Evolutionary conservation across 1,140 invertebrate species (phyloP).

Genomic region (Leptinotarsa defecta): DNA sequence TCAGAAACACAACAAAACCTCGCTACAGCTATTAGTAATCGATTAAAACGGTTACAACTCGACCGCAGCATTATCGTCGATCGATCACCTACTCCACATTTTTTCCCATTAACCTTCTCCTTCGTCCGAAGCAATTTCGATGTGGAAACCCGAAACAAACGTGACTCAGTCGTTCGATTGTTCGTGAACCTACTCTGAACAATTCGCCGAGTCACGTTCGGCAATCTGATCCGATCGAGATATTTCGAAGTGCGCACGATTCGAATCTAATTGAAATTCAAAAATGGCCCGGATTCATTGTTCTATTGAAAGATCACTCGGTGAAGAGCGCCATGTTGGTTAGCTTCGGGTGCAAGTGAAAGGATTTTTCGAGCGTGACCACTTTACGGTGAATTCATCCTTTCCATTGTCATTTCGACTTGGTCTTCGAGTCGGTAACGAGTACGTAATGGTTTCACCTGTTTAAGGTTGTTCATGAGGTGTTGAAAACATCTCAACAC

Average conservation of each 20-base stretch:
- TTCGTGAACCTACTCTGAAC: not conserved
- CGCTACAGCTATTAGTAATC: not conserved
- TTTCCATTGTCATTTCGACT: not conserved
- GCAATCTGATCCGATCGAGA: not conserved
- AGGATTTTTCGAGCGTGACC: conserved; percentile 7
- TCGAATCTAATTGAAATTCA: not conserved
- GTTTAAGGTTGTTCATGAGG: not conserved
- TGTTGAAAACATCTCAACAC: not conserved
- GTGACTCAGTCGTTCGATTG: not conserved
- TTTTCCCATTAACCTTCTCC: not conserved
- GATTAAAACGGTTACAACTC: not conserved
- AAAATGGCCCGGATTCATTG: not conserved
- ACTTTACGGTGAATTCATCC: not conserved
- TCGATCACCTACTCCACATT: conserved; percentile 2
- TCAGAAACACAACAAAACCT: not conserved
- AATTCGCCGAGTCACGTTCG: not conserved
- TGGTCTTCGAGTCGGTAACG: not conserved
- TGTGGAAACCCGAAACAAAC: not conserved
- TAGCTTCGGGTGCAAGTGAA: conserved; percentile 3
- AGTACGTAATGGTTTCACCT: not conserved
- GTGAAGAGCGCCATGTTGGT: not conserved
- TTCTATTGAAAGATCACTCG: not conserved
- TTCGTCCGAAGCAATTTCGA: not conserved
- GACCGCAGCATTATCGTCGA: not conserved
- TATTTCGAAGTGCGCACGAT: not conserved